Conservation (phyloP, 2,888 invertebrate genomes). For the Periphyllus acericola region DNA sequence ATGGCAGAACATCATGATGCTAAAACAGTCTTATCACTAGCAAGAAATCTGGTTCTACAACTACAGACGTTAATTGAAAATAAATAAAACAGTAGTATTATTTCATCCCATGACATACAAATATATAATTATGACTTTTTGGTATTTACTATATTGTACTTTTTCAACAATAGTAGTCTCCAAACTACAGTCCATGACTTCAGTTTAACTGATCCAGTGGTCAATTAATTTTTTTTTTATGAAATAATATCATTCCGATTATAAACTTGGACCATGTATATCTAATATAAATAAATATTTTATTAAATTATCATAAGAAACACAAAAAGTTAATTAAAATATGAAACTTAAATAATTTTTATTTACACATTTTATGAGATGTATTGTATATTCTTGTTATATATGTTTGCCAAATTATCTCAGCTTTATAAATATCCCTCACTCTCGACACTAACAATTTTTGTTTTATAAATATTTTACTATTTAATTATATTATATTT, state of each 20-base stretch:
- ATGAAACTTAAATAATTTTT: neutral
- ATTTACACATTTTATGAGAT: neutral
- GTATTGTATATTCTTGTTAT: neutral
- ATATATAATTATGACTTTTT: neutral
- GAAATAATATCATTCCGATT: neutral
- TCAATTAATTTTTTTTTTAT: neutral
- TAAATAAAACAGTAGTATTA: constrained; percentile 63
- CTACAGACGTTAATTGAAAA: constrained; percentile 92
- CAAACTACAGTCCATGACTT: neutral
- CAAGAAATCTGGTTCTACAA: constrained; percentile 86
- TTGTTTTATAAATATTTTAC: neutral
- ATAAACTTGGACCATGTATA: neutral
- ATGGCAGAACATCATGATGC: constrained; percentile 97
- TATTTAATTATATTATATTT: neutral
- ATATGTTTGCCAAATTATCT: too few relatives aligned
- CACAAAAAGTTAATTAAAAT: neutral
- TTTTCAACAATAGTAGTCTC: neutral
- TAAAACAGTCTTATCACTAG: constrained; percentile 81
- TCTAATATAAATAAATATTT: neutral
- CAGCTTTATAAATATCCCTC: too few relatives aligned
- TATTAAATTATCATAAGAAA: neutral
- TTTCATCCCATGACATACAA: neutral
- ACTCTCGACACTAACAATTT: too few relatives aligned
- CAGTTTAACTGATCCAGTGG: neutral
- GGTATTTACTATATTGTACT: neutral